Conservation (phyloP, 2,797 vertebrate species). For the Fringilla coelebs region DNA sequence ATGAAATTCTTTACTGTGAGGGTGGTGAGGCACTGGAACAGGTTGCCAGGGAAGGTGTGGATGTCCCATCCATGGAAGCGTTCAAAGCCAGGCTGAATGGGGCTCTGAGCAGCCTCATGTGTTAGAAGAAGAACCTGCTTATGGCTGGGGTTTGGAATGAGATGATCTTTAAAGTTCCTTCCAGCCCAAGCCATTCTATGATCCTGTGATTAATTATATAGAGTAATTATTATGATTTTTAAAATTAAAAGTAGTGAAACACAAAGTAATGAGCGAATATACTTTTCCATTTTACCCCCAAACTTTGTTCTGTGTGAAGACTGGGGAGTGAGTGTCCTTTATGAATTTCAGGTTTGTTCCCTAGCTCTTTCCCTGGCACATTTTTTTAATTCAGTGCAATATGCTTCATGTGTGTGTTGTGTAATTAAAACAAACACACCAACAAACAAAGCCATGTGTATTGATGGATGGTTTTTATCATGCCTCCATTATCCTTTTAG, state of each 20-base stretch:
- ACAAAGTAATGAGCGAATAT: not conserved
- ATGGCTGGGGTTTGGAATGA: not conserved
- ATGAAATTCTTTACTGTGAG: not conserved
- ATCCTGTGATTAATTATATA: not conserved
- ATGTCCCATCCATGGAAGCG: not conserved
- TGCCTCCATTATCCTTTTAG: not conserved
- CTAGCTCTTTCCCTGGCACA: not conserved
- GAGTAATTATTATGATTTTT: not conserved
- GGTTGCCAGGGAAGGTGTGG: not conserved
- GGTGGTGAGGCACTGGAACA: not conserved
- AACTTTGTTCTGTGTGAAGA: not conserved
- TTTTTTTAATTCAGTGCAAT: not conserved
- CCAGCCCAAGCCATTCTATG: not conserved
- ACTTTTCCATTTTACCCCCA: not conserved
- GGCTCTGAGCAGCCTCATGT: not conserved
- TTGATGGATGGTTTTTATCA: not conserved
- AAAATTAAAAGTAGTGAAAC: not conserved
- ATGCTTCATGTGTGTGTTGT: not conserved
- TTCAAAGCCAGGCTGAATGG: not conserved
- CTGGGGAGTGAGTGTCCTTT: not conserved
- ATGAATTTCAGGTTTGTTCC: not conserved
- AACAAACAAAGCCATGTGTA: not conserved
- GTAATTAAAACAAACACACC: not conserved
- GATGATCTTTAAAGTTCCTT: not conserved
- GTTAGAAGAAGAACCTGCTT: not conserved